Base-by-base conservation (phyloP, 2,797 vertebrate species). In the Tapera naevia region DNA sequence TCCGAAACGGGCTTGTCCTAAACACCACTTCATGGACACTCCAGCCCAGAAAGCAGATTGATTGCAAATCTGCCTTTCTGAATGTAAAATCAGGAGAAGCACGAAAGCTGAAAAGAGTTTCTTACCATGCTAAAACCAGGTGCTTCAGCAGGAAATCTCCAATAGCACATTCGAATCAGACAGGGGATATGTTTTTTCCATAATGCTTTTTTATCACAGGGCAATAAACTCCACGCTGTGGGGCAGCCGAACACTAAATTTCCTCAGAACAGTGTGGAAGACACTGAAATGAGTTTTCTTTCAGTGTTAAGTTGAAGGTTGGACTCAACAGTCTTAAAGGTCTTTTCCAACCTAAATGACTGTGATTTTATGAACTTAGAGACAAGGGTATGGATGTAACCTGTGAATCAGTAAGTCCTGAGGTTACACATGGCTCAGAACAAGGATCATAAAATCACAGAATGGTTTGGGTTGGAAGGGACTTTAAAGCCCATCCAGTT, bases 31-130 rank as follows among this genome's bases (percentile, higher is more conserved):
- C 37, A 0, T 4, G 43, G 66, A 6, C 12, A 60, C 10, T 66
- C 39, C 46, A 6, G 28, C 13, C 43, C 33, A 13, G 67, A 39
- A 50, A 71, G 39, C 19, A 25, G 13, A 8, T 19, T 0, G 1
- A 11, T 28, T 39, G 64, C 46, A 1, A 7, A 16, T 8, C 46
- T 0, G 1, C 2, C 46, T 28, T 61, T 5, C 46, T 64, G 22
- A 7, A 39, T 22, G 13, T 33, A 24, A 57, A 43, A 21, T 28
- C 24, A 2, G 46, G 28, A 75, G 41, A 6, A 35, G 46, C 7
- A 3, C 37, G 11, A 58, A 13, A 50, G 24, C 35, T 11, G 58
- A 7, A 19, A 33, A 50, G 45, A 15, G 24, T 23, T 86, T 45
- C 28, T 72, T 0, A 1, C 13, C 11, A 3, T 5, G 27, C 10